phyloP scores from a whole-genome alignment of 2,797 vertebrate species.

The Poeciliopsis gracilis region DNA sequence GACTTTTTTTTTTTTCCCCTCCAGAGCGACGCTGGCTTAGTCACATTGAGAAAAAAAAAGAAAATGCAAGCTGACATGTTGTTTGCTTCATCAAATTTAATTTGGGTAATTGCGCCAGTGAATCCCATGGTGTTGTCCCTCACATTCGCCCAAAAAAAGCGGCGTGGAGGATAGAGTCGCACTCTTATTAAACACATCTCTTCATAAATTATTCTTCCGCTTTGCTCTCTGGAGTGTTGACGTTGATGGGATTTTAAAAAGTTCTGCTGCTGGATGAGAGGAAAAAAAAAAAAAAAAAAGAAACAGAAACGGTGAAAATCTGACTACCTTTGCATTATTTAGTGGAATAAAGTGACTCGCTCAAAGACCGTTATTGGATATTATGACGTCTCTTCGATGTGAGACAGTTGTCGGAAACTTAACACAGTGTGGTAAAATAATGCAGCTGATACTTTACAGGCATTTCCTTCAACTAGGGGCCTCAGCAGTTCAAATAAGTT shows the following conservation, averaged over 20 bases:
- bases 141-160: background rate
- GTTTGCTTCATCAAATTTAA: conserved; percentile 8
- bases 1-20: background rate
- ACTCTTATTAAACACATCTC: conserved; percentile 6
- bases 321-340: conserved; percentile 7
- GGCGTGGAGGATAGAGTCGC: background rate
- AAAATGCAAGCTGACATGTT: background rate
- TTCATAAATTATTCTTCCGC: conserved; percentile 34
- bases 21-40: background rate
- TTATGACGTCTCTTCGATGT: background rate
- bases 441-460: conserved; percentile 8
- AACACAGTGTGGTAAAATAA: background rate
- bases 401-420: background rate
- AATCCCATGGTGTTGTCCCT: background rate
- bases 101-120: conserved; percentile 17
- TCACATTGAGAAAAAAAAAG: background rate
- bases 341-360: conserved; percentile 2
- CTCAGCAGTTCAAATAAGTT: background rate
- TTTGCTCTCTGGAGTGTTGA: conserved; percentile 16
- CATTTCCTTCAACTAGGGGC: background rate
- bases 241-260: conserved; percentile 14
- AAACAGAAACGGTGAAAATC: background rate
- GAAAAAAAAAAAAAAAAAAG: no score
- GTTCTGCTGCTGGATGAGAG: background rate
- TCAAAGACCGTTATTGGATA: conserved; percentile 8